phyloP scores from a whole-genome alignment of 2,113 vertebrate species.

The Ammodytes marinus region DNA sequence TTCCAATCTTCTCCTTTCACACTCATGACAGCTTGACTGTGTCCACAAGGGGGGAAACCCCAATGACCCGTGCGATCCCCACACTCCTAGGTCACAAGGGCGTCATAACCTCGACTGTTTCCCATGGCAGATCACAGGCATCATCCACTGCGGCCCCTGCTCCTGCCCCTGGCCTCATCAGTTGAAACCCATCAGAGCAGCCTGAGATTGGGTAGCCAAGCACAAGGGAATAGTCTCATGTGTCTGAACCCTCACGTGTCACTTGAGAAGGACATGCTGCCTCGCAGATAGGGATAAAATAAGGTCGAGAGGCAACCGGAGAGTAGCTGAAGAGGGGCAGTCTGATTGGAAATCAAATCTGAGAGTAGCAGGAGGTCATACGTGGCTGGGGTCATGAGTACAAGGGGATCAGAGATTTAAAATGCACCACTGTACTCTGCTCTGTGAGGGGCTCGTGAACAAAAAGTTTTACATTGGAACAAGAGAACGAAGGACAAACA shows the following conservation, averaged over 20 bases:
- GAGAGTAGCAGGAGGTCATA: too few relatives aligned
- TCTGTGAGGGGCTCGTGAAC: conserved; percentile 22
- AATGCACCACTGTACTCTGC: conserved; percentile 24
- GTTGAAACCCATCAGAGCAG: conserved; percentile 59
- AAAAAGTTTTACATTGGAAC: conserved; percentile 14
- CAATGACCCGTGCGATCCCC: conserved; percentile 55
- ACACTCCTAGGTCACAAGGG: conserved; percentile 71
- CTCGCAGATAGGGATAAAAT: conserved; percentile 27
- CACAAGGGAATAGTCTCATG: conserved; percentile 62
- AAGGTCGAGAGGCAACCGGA: neutral
- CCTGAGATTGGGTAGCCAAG: conserved; percentile 64
- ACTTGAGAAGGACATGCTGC: conserved; percentile 43
- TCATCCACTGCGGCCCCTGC: conserved; percentile 55
- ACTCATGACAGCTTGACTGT: conserved; percentile 41
- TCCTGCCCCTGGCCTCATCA: conserved; percentile 58
- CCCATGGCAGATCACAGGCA: conserved; percentile 67
- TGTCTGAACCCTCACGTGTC: conserved; percentile 71
- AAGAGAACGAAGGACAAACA: conserved; percentile 23
- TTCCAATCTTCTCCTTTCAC: conserved; percentile 27
- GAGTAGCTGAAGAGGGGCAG: conserved; percentile 5
- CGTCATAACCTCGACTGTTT: conserved; percentile 61
- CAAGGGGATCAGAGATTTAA: conserved; percentile 12
- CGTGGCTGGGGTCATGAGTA: conserved; percentile 7
- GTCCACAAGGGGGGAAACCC: conserved; percentile 27
- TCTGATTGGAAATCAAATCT: too few relatives aligned